phyloP scores from a whole-genome alignment of 2,113 vertebrate species.

The Chaetops frenatus region DNA sequence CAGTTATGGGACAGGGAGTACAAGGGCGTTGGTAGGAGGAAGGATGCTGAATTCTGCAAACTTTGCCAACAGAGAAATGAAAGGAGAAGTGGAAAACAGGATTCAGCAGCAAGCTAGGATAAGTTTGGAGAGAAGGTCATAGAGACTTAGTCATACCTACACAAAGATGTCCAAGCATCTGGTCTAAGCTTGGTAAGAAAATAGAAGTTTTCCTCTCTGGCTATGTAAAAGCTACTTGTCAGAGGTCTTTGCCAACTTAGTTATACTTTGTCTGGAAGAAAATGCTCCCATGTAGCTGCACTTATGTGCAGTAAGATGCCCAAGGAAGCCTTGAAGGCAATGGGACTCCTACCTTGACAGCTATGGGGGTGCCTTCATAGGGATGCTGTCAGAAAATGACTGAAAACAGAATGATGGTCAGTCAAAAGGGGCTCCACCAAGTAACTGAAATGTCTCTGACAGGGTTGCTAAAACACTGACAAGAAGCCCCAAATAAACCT shows the following conservation, averaged over 20 bases:
- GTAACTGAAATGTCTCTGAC: not conserved
- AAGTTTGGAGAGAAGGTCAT: conserved; percentile 14
- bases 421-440: not conserved
- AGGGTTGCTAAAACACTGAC: not conserved
- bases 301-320: not conserved
- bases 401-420: not conserved
- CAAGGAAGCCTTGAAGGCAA: not conserved
- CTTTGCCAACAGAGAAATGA: not conserved
- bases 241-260: not conserved
- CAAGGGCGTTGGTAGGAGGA: not conserved
- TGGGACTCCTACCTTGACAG: not conserved
- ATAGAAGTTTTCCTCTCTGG: not conserved
- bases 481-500: not conserved
- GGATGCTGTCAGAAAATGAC: not conserved
- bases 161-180: not conserved
- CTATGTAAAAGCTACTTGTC: not conserved
- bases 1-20: not conserved
- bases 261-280: not conserved
- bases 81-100: conserved; percentile 20
- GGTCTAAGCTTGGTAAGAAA: not conserved
- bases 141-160: conserved; percentile 20
- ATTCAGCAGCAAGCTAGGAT: not conserved
- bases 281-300: not conserved
- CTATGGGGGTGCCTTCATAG: not conserved
- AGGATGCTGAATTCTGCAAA: not conserved